Base-by-base conservation (phyloP, 2,113 vertebrate species). In the Eudorcas thomsonii region DNA sequence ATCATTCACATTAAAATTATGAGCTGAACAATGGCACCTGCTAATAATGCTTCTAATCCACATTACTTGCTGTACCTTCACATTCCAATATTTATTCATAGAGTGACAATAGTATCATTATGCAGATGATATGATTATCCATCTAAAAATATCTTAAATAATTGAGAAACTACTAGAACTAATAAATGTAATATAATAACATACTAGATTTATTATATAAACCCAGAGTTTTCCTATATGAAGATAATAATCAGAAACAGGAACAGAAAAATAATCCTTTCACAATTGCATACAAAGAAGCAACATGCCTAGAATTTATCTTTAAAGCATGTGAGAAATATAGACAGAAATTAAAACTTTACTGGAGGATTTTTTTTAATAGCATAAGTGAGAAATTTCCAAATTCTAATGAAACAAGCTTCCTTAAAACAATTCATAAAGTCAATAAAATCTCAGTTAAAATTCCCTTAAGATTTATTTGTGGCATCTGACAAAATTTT, bases 71-170 rank as follows among this genome's bases (percentile, higher is more conserved):
- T 90, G 23, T 16, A 50, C 6, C 14, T 11, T 8, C 52, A 64
- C 17, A 39, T 57, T 48, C 16, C 13, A 88, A 91, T 39, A 81
- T 85, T 93, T 97, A 88, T 21, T 91, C 54, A 81, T 43, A 82
- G 67, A 33, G 6, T 57, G 43, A 87, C 5, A 83, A 55, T 2
- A 48, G 39, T n/a, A 64, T 88, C 50, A 84, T 96, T 82, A 57
- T 33, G 6, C 3, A 87, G 50, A 87, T 54, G 25, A 91, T 64
- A 71, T 67, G 74, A 96, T 93, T 91, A 48, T 45, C 39, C 62
- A 39, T 89, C 30, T 96, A 89, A 97, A 97, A 85, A 91, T 77
- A 60, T 57, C 11, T 74, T 88, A 90, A 93, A 90, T 94, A 77
- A 78, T n/a, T 67, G 8, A 81, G 84, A 36, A 93, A 78, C 14